Base-by-base conservation (phyloP, 1,140 invertebrate genomes). In the Formica selysi region DNA sequence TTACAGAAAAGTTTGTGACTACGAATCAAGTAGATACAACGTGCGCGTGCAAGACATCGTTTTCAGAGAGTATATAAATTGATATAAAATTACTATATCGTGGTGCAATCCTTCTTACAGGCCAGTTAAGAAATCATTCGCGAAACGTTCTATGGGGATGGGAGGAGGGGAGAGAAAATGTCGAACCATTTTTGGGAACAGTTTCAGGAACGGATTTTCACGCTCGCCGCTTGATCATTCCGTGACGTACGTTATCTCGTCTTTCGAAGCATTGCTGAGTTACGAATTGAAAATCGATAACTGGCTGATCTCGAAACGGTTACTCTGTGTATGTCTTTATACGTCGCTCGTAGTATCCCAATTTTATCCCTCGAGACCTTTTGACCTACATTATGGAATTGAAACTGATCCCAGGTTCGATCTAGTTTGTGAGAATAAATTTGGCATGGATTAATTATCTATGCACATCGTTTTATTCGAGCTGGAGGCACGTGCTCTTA, bases 281-380 rank as follows among this genome's bases (percentile, higher is more conserved):
- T 73, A 74, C 54, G 68, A 70, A 74, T 83, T 73, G 79, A 74
- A 83, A 83, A 83, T 74, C 79, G 38, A 83, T 83, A 83, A 38
- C 2, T 26, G 26, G 38, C 68, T 10, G 79, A 83, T 83, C 38
- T 74, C 29, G 67, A 48, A 73, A 73, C 29, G 54, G 68, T 74
- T 83, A 81, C 54, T 44, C 81, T n/a, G 32, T 19, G 13, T 68
- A 54, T 16, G 10, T 78, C 61, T 19, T 19, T 19, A 16, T 51
- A 64, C 44, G 73, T 78, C 61, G 54, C 16, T 38, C 36, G 81
- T 78, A 85, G 73, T 78, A 78, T 51, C 29, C 81, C 62, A 64
- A 85, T 78, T 85, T 85, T 85, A 65, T 78, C 61, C n/a, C 44
- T 32, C 59, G 32, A 78, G 81, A 85, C 44, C 81, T 85, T 85